Base-by-base conservation (phyloP, 2,888 invertebrate species). In the Lamproptera curius region DNA sequence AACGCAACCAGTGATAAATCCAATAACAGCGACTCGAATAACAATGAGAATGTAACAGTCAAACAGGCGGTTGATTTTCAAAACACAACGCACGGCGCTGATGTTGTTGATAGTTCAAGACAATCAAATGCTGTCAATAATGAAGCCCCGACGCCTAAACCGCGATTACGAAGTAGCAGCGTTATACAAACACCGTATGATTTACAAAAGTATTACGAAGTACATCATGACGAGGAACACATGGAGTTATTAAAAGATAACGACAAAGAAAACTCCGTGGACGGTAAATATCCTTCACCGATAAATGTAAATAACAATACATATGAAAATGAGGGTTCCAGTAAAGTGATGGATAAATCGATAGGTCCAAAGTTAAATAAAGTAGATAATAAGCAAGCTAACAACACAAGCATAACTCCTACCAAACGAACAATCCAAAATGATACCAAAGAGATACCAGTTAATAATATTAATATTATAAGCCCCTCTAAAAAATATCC, bases 131-230 rank as follows among this genome's bases (percentile, higher is more conserved):
- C 58, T 41, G 52, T 61, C 43, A 65, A 55, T 46, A 57, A 54
- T 33, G 67, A 59, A 36, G 60, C 62, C 26, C 85, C 86, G 2
- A 78, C 72, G 2, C 84, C 87, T 1, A 87, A 83, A 51, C 84
- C 85, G 1, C 69, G 87, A 42, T 69, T 82, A 44, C 67, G 87
- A 50, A 87, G 88, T 56, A 85, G 87, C 53, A 88, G 87, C 54
- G 74, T 88, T 15, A 88, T 88, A 63, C 88, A 88, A 56, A 88
- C 88, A 43, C 88, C 88, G 1, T 88, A 88, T 54, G 88, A 88
- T 60, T 66, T 88, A 54, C 86, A 88, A 57, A 84, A 84, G 59
- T 88, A 88, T 63, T 83, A 83, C 34, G 83, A 88, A 71, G 70
- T 87, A 51, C 87, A 88, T 62, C 69, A 67, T n/a, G 88, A 87